A percentile compares a stretch with the other conserved stretches of the same genome.
Conservation (phyloP, 2,113 vertebrate species). For the Centropus bengalensis region DNA sequence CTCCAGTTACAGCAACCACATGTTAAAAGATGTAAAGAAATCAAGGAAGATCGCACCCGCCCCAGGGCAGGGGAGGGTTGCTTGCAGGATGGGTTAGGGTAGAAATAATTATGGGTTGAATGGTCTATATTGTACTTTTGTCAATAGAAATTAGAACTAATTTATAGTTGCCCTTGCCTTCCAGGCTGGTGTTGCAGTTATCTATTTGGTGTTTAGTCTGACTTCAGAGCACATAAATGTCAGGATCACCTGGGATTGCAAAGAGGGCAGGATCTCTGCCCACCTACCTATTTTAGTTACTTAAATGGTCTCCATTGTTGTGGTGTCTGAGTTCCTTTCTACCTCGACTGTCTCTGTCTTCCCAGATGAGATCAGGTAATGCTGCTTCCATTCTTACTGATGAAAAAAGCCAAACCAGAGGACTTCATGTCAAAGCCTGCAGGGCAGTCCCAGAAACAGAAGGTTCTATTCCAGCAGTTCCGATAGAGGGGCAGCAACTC, state of each 20-base stretch:
- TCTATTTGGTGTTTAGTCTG: neutral
- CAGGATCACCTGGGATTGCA: neutral
- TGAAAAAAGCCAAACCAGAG: neutral
- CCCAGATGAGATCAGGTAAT: neutral
- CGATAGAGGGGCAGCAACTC: neutral
- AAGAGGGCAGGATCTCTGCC: neutral
- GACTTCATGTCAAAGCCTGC: neutral
- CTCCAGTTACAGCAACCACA: neutral
- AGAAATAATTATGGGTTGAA: neutral
- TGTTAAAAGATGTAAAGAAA: neutral
- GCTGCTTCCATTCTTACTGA: neutral
- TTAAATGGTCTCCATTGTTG: neutral
- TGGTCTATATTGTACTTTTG: neutral
- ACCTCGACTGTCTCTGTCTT: neutral
- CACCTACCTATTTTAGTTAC: neutral
- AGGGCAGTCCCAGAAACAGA: neutral
- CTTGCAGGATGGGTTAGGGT: neutral
- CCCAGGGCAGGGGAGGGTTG: neutral
- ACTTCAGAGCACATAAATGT: neutral
- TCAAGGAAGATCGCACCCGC: fast-evolving
- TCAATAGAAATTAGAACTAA: neutral
- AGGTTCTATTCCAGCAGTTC: neutral
- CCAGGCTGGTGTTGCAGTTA: neutral
- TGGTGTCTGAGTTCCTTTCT: neutral
- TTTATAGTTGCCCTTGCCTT: neutral